Evolutionary conservation across 2,113 vertebrate species (phyloP), one percentile per base, ranked within the genome.

Genomic region (Actinemys pallida): DNA sequence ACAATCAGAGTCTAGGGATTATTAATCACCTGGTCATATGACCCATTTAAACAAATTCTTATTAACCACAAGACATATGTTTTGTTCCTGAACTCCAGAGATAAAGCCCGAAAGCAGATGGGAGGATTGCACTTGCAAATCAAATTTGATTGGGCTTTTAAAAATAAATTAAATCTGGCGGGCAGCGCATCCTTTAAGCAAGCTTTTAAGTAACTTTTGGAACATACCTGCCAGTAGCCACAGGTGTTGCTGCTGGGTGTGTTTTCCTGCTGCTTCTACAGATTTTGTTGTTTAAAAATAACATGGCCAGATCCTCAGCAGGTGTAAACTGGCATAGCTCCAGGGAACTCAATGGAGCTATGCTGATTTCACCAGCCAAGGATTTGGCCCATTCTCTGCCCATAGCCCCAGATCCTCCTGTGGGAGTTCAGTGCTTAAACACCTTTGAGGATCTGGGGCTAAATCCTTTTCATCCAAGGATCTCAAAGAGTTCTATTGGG

Each of bases 11-110:
- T 25, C 10, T 53, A 83, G 87, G 45, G 84, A 93, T 94, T 98
- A 97, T 97, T 97, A 98, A 98, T 98, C 96, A 98, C 92, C 94
- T 97, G 76, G 96, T 93, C 96, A 97, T 95, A 96, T 20, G 96
- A 97, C 84, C 96, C 96, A 96, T 96, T 98, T 94, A 94, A 97
- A 95, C 85, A 92, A 96, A 97, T 87, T 92, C 96, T 97, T 95
- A 96, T 96, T 96, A 98, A 96, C 96, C 93, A 81, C 97, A 97
- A 97, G 93, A 93, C 97, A 95, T 93, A 95, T 95, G 97, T 97
- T 98, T 98, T 96, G 87, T 94, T 95, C 96, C 95, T 94, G 91
- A 98, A 98, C 97, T 96, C 92, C 92, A 93, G 81, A 97, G 96
- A 98, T 97, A 97, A 98, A 96, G 96, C 84, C 56, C 89, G 87